phyloP scores from a whole-genome alignment of 2,113 vertebrate genomes.

The Grammomys dolichurus region DNA sequence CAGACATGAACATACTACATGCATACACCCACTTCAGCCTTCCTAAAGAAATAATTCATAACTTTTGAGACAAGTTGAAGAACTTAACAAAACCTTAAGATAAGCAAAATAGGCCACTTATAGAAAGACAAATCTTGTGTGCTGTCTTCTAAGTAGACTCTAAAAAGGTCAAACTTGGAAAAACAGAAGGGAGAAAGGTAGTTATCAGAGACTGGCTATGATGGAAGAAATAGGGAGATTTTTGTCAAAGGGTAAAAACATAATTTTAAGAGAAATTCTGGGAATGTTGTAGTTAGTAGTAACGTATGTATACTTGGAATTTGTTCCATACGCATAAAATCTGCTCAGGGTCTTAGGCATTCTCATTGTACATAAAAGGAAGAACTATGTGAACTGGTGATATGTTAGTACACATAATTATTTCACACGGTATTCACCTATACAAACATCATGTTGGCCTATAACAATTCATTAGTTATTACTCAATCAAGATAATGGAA shows the following conservation, averaged over 20 bases:
- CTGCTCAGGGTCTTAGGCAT: background rate
- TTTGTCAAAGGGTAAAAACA: background rate
- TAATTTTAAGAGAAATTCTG: background rate
- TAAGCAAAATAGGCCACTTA: background rate
- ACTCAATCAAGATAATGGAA: background rate
- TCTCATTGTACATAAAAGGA: background rate
- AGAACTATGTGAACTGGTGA: background rate
- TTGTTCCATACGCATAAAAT: background rate
- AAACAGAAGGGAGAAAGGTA: background rate
- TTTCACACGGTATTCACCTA: background rate
- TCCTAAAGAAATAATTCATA: background rate
- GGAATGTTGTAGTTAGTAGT: background rate
- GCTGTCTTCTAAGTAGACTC: background rate
- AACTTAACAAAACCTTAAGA: background rate
- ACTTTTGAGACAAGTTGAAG: background rate
- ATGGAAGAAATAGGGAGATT: background rate
- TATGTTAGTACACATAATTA: background rate
- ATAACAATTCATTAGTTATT: background rate
- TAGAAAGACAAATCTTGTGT: background rate
- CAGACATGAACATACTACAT: background rate
- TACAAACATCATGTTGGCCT: background rate
- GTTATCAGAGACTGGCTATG: background rate
- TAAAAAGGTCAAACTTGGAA: background rate
- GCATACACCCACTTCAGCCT: background rate
- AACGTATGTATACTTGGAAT: background rate